Conservation (phyloP, 2,888 invertebrate genomes). For the Chouioia cunea region DNA sequence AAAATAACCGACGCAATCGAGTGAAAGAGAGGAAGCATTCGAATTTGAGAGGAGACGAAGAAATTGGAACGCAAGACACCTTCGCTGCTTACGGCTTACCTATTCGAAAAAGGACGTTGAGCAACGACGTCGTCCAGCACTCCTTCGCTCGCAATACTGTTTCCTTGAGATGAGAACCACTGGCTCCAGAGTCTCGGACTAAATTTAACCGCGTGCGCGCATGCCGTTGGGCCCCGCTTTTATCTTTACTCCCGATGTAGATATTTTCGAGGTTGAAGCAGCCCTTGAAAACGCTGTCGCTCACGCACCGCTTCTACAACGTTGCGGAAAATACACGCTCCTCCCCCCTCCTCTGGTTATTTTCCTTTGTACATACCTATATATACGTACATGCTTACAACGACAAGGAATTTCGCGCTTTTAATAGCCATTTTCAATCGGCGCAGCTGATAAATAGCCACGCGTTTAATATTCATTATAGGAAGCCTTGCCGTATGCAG, state of each 20-base stretch:
- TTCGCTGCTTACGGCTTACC: too few species aligned
- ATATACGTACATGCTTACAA: too few species aligned
- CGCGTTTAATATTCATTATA: conserved; percentile 1
- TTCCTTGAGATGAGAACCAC: conserved; percentile 30
- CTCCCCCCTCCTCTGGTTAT: background rate
- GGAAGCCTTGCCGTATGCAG: too few species aligned
- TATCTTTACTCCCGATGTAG: conserved; percentile 35
- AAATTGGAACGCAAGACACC: too few species aligned
- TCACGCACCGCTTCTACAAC: conserved; percentile 10
- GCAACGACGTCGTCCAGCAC: background rate
- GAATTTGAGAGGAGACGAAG: too few species aligned
- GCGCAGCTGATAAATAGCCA: too few species aligned
- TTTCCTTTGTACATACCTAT: too few species aligned
- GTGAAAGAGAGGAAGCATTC: too few species aligned
- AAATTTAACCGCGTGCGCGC: conserved; percentile 32
- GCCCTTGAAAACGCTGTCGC: conserved; percentile 34
- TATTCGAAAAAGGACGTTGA: too few species aligned
- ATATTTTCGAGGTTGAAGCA: conserved; percentile 25
- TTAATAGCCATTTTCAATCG: too few species aligned
- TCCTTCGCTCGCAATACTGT: background rate
- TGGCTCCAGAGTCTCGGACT: conserved; percentile 23
- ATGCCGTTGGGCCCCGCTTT: conserved; percentile 17
- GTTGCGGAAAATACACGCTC: background rate
- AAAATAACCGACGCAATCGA: too few species aligned
- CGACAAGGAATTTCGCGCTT: too few species aligned